phyloP scores from a whole-genome alignment of 2,113 vertebrate genomes.

The Cettia cetti region DNA sequence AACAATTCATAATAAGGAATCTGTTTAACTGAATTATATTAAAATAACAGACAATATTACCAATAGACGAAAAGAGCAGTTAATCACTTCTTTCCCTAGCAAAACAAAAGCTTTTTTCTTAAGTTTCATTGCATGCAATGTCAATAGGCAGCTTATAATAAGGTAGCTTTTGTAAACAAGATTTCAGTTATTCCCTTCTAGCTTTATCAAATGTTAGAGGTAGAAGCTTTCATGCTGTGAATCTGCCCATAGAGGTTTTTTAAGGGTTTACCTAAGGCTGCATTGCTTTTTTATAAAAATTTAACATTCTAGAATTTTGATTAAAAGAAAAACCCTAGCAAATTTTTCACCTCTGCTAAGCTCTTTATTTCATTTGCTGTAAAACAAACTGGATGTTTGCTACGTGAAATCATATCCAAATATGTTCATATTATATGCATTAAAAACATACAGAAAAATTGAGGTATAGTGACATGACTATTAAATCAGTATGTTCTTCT shows the following conservation, averaged over 20 bases:
- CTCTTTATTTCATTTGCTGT: background rate
- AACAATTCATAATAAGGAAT: background rate
- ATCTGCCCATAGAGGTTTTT: background rate
- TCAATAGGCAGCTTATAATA: background rate
- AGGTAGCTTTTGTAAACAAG: background rate
- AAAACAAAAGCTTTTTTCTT: background rate
- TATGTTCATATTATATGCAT: background rate
- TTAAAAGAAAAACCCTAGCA: background rate
- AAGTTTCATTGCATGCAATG: background rate
- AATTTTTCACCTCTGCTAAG: background rate
- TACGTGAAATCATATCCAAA: background rate
- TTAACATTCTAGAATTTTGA: background rate
- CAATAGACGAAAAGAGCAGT: background rate
- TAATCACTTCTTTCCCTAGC: background rate
- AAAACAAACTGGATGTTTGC: background rate
- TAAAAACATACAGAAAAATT: background rate
- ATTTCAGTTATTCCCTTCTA: background rate
- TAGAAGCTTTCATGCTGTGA: background rate
- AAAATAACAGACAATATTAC: background rate
- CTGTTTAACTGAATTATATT: background rate
- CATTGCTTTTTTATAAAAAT: background rate
- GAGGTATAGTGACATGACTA: background rate
- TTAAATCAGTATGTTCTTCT: background rate
- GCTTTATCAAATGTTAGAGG: background rate
- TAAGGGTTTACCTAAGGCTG: background rate